phyloP scores from a whole-genome alignment of 1,140 invertebrate species.

The Drosophila busckii region DNA sequence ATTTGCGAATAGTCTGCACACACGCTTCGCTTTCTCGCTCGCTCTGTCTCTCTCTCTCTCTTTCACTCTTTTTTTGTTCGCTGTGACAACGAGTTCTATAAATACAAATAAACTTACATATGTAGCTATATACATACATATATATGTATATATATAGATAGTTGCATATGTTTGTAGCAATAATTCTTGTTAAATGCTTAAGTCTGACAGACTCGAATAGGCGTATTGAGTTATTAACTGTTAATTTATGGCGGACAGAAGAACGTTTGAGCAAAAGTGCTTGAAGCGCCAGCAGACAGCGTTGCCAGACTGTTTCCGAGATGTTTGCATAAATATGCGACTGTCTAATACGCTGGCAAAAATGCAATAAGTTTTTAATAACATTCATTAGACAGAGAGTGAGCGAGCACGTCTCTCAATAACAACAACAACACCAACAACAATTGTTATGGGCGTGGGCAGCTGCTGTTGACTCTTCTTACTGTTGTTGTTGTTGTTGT shows the following conservation, averaged over 20 bases:
- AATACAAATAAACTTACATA: constrained; percentile 7
- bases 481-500: constrained; percentile 7
- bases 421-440: no score
- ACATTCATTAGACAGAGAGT: no score
- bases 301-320: constrained; percentile 18
- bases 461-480: constrained; percentile 17
- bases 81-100: constrained; percentile 18
- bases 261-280: constrained; percentile 25
- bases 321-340: no score
- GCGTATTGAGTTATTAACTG: constrained; percentile 48
- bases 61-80: constrained; percentile 5
- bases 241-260: constrained; percentile 49
- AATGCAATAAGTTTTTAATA: no score
- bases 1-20: neutral
- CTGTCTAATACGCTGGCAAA: no score
- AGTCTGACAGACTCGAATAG: constrained; percentile 19
- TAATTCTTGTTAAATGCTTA: constrained; percentile 44
- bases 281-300: neutral
- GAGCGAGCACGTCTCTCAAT: no score
- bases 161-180: constrained; percentile 16
- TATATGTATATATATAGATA: constrained; percentile 8
- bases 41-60: neutral
- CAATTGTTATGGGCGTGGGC: constrained; percentile 47
- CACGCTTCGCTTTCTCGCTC: constrained; percentile 14
- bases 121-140: constrained; percentile 13